phyloP scores from a whole-genome alignment of 2,888 invertebrate genomes.

The Himalopsyche tibetana region DNA sequence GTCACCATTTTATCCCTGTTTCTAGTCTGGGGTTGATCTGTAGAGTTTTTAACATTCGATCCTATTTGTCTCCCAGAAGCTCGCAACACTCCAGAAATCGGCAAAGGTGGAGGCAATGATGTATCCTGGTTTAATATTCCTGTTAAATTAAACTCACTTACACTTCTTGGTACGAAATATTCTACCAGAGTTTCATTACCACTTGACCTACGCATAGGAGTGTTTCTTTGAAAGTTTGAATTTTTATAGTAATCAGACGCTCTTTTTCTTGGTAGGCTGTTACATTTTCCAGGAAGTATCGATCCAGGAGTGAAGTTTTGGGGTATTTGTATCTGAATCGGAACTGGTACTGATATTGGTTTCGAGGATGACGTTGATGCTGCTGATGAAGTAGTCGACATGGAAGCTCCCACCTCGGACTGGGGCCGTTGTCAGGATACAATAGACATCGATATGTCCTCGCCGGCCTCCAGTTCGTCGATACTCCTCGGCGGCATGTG shows the following conservation, averaged over 20 bases:
- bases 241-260: conserved; percentile 70
- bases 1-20: conserved; percentile 87
- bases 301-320: conserved; percentile 64
- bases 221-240: conserved; percentile 80
- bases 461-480: conserved; percentile 75
- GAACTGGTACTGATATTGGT: conserved; percentile 59
- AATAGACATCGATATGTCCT: conserved; percentile 75
- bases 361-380: conserved; percentile 60
- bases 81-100: conserved; percentile 66
- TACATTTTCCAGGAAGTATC: conserved; percentile 74
- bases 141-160: conserved; percentile 88
- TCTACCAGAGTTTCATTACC: conserved; percentile 83
- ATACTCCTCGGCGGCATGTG: conserved; percentile 70
- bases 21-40: conserved; percentile 71
- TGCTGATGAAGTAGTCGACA: conserved; percentile 59
- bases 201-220: conserved; percentile 81
- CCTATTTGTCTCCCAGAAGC: conserved; percentile 68
- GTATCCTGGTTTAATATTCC: conserved; percentile 79
- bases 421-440: conserved; percentile 78
- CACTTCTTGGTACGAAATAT: conserved; percentile 89
- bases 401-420: conserved; percentile 67
- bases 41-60: conserved; percentile 67
- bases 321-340: conserved; percentile 64
- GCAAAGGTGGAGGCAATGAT: conserved; percentile 72
- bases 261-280: conserved; percentile 77